Percentiles rank a stretch among this genome's conserved stretches.
These are phyloP conservation scores for Mesorhabditis belari DNA, from an alignment of 2,888 invertebrate species.

Conservation along the genomic window DNA sequence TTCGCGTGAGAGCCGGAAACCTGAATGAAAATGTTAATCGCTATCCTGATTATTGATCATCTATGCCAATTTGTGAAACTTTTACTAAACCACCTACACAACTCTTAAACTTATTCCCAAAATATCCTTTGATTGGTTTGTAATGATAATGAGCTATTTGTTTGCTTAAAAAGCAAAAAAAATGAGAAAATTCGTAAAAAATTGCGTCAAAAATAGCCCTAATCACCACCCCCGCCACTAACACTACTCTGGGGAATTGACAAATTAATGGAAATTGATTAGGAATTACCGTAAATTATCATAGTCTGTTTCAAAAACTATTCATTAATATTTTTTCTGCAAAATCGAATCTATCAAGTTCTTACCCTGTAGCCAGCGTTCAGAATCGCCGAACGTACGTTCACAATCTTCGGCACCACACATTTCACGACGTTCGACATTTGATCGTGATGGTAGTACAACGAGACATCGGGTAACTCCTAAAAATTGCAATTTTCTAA, in stretches of 20 bases:
- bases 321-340: background rate
- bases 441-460: slow-evolving; percentile 78
- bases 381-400: slow-evolving; percentile 74
- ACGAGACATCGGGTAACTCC: slow-evolving; percentile 71
- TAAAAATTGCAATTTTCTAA: slow-evolving; percentile 52
- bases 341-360: background rate
- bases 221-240: too few species aligned
- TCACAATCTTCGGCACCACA: slow-evolving; percentile 45
- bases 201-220: too few species aligned
- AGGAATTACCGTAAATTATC: slow-evolving; percentile 67
- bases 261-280: too few species aligned
- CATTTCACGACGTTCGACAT: slow-evolving; percentile 63
- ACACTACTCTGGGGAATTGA: too few species aligned
- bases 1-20: slow-evolving; percentile 87
- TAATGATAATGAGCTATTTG: too few species aligned
- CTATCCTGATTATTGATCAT: too few species aligned
- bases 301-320: background rate
- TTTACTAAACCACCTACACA: too few species aligned
- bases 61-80: background rate
- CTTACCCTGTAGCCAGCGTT: slow-evolving; percentile 66
- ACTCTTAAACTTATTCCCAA: too few species aligned
- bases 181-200: too few species aligned
- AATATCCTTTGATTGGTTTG: too few species aligned
- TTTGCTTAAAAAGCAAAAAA: too few species aligned
- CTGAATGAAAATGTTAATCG: slow-evolving; percentile 53